Conservation (phyloP, 2,113 vertebrate species). For the Nipponia nippon region DNA sequence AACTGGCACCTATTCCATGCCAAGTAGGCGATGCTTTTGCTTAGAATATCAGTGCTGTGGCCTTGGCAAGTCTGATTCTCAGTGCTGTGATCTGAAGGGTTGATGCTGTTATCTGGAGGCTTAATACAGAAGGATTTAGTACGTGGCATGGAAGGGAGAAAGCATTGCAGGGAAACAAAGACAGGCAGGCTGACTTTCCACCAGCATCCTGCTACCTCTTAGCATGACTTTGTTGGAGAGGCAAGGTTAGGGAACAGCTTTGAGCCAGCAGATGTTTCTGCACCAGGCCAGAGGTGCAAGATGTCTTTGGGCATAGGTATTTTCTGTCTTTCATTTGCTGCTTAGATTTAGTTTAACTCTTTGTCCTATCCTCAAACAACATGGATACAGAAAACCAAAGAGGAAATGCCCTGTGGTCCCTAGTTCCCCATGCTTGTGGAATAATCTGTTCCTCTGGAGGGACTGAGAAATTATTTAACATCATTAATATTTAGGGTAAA, state of each 20-base stretch:
- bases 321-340: not conserved
- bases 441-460: not conserved
- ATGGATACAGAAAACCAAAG: not conserved
- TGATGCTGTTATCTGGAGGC: not conserved
- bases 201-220: not conserved
- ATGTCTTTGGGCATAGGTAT: not conserved
- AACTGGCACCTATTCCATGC: not conserved
- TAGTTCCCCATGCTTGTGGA: not conserved
- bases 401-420: not conserved
- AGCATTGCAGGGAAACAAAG: not conserved
- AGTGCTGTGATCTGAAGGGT: not conserved
- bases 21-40: not conserved
- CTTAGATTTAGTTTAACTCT: not conserved
- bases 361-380: not conserved
- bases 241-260: not conserved
- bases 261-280: not conserved
- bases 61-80: not conserved
- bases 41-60: not conserved
- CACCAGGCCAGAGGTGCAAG: not conserved
- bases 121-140: not conserved
- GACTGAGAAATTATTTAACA: not conserved
- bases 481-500: conserved; percentile 7
- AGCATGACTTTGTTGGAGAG: not conserved
- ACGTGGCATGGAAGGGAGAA: not conserved
- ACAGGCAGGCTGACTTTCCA: not conserved